Evolutionary conservation across 2,113 vertebrate species (phyloP), one percentile per base, ranked within the genome.

Genomic region (Gila orcuttii): DNA sequence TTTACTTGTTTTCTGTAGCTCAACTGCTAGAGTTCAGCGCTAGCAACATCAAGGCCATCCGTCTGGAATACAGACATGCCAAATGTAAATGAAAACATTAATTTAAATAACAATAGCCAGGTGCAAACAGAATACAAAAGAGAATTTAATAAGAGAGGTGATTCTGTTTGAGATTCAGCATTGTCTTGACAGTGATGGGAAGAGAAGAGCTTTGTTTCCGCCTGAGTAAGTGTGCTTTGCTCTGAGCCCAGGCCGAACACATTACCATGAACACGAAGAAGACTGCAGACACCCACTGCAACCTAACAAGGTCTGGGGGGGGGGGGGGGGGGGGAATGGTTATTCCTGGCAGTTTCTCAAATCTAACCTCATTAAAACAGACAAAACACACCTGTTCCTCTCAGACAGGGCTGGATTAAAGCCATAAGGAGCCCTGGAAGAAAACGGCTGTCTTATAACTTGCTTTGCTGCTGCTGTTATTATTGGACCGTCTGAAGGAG

Each of bases 321-420:
- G 28, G 11, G 13, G 47, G 4, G 36, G 17, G 78, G 76, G 47
- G 4, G 28, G 11, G 13, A 36, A 2, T 28, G 17, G 10, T 47
- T 75, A 86, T 84, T 76, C 59, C 19, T 52, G 31, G 55, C 42
- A 21, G 39, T 33, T n/a, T 71, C 57, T 39, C n/a, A 66, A 85
- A 86, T 33, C 79, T 33, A 69, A 87, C 36, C 78, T 82, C 77
- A 77, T 89, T 85, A 86, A 21, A 42, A 33, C 13, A 78, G 82
- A 89, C 66, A 73, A 87, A 81, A 82, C 60, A 50, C 76, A 82
- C 42, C 52, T 80, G 85, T 80, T 80, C 55, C 82, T 66, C 12
- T 12, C 21, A 33, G 64, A 81, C 52, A 11, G 31, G 7, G 28
- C 25, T 71, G 77, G 71, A 77, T 73, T 66, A 50, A 87, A 59